Evolutionary conservation across 2,888 invertebrate species (phyloP).

Genomic region (Invenusta paracnida): DNA sequence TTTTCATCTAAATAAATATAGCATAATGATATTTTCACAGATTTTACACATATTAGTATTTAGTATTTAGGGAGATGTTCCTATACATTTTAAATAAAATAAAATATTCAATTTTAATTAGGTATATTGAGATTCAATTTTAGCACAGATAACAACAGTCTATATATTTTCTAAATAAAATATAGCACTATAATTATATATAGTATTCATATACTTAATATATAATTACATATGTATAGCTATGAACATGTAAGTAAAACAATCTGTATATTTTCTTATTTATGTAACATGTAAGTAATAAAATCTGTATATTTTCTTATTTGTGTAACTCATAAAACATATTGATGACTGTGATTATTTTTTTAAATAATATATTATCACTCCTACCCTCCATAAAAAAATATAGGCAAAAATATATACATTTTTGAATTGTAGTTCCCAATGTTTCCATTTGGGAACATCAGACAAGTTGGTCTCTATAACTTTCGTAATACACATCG

Average conservation of each 20-base stretch:
- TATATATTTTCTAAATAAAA: not conserved
- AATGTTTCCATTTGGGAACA: conserved; percentile 26
- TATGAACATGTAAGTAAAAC: not conserved
- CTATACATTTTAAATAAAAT: not conserved
- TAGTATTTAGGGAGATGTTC: not conserved
- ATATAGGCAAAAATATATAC: not conserved
- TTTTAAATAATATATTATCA: not conserved
- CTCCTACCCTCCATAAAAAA: conserved; percentile 3
- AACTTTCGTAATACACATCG: not conserved
- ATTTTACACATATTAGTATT: not conserved
- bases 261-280: not conserved
- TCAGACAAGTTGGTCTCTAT: not conserved
- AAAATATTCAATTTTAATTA: not conserved
- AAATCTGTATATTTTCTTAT: no score
- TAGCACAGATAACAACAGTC: not conserved
- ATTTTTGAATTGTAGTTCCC: conserved; percentile 8
- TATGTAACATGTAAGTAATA: not conserved
- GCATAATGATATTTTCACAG: not conserved
- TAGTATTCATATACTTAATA: not conserved
- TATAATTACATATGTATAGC: not conserved
- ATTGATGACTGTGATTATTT: not conserved
- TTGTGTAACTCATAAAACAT: not conserved
- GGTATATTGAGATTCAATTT: not conserved
- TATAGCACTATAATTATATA: not conserved
- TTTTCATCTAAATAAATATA: not conserved